These are phyloP conservation scores for Philaethria dido DNA, from an alignment of 2,888 invertebrate genomes.

Conservation along the genomic window DNA sequence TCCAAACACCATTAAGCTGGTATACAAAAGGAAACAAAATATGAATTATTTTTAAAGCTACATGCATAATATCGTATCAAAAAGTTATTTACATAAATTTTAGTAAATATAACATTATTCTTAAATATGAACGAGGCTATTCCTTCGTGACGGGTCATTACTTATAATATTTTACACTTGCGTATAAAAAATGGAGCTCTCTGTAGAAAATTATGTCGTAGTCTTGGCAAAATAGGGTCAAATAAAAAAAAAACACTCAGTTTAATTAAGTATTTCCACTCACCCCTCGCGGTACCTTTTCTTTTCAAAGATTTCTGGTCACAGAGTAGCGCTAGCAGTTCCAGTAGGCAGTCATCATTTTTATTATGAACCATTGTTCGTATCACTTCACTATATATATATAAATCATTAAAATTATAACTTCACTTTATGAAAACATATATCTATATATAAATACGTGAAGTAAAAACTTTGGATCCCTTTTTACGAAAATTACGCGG, in stretches of 20 bases:
- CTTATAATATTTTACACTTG: conserved; percentile 13
- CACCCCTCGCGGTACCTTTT: conserved; percentile 58
- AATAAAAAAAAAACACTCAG: conserved; percentile 21
- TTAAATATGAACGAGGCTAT: conserved; percentile 6
- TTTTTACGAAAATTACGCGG: too few relatives aligned
- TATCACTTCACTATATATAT: conserved; percentile 15
- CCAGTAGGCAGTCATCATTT: conserved; percentile 66
- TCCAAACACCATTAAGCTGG: background rate
- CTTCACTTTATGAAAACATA: too few relatives aligned
- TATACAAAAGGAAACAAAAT: background rate
- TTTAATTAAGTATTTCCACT: conserved; percentile 45
- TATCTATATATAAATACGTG: too few relatives aligned
- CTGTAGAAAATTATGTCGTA: conserved; percentile 13
- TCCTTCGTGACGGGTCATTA: background rate
- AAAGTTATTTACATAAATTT: conserved; percentile 15
- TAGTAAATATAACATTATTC: background rate
- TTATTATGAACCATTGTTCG: conserved; percentile 65
- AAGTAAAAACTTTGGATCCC: too few relatives aligned
- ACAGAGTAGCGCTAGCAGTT: conserved; percentile 65
- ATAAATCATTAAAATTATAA: too few relatives aligned
- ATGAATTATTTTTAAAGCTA: background rate
- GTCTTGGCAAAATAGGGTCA: conserved; percentile 21
- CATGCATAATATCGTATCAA: background rate
- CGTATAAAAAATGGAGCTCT: conserved; percentile 1
- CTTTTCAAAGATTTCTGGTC: conserved; percentile 57